A percentile compares a stretch with the other conserved stretches of the same genome.
These are phyloP conservation scores for Corella eumyota DNA, from an alignment of 23 tunicate genomes.

Conservation along the genomic window DNA sequence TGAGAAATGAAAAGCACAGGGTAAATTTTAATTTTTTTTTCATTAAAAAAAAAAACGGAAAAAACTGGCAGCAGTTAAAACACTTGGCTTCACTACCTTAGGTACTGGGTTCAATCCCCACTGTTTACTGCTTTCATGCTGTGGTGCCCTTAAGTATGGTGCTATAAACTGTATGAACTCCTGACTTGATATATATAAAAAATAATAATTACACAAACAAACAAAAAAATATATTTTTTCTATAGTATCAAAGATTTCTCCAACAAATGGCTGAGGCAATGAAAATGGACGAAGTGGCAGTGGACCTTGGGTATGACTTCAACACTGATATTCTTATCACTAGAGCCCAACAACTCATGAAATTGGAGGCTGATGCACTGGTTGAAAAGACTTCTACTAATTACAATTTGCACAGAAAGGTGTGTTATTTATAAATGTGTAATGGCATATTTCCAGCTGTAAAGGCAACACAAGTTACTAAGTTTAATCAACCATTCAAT, in stretches of 20 bases:
- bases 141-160: too few relatives aligned
- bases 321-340: slow-evolving; percentile 82
- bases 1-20: slow-evolving; percentile 77
- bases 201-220: too few relatives aligned
- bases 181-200: too few relatives aligned
- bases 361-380: slow-evolving; percentile 65
- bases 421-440: slow-evolving; percentile 2
- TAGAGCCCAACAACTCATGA: slow-evolving; percentile 77
- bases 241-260: slow-evolving; percentile 70
- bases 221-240: too few relatives aligned
- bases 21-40: slow-evolving; percentile 22
- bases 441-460: too few relatives aligned
- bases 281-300: slow-evolving; percentile 61
- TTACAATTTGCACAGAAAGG: slow-evolving; percentile 58
- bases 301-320: slow-evolving; percentile 75
- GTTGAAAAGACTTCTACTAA: slow-evolving; percentile 88
- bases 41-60: too few relatives aligned
- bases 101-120: too few relatives aligned
- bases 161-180: too few relatives aligned
- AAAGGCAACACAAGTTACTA: too few relatives aligned
- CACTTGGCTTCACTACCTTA: not conserved
- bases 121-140: too few relatives aligned
- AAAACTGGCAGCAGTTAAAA: not conserved
- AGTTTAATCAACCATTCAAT: too few relatives aligned
- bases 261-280: slow-evolving; percentile 85